Evolutionary conservation across 2,888 invertebrate genomes (phyloP), one percentile per base, ranked within the genome.

Genomic region (Cataglyphis altisquamis): DNA sequence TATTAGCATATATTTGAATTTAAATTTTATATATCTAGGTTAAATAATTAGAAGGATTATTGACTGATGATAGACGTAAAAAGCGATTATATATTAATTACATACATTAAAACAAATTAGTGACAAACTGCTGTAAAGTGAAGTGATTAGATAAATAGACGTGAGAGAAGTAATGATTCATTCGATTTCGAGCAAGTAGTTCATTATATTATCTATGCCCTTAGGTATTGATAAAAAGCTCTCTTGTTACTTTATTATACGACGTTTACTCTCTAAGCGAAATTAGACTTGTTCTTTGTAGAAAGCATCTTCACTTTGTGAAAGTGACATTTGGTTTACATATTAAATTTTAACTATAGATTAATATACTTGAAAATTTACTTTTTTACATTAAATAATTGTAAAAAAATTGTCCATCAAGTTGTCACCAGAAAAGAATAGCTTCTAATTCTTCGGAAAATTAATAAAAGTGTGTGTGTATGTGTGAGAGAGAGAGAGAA

Each of bases 61-160:
- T 66, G 21, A 21, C 15, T 68, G 10, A 1, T 4, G 3, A 57
- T 29, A 1, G 21, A 21, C n/a, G 41, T 41, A 41, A 41, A 75
- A 68, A 68, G 21, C 21, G 21, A 73, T 84, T 72, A 48, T 67
- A 62, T 73, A 62, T 73, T 63, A 60, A 74, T 82, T 45, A 52
- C 36, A 29, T 81, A 73, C 62, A 84, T 88, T 83, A 73, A 83
- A 72, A 63, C 64, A 87, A 90, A 88, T 85, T 84, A 82, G 66
- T 68, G 67, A 78, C 73, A 83, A 85, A 84, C 81, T 89, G 72
- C 87, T 83, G 82, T 83, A 86, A 90, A 89, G 87, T 89, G 89
- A 84, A 89, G 60, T 73, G 87, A 89, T 90, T 90, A 90, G 87
- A 89, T 90, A 90, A 90, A 85, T 90, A 90, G 82, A 72, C 68